These are phyloP conservation scores for Mycalesis mineus DNA, from an alignment of 2,888 invertebrate genomes.

Conservation along the genomic window DNA sequence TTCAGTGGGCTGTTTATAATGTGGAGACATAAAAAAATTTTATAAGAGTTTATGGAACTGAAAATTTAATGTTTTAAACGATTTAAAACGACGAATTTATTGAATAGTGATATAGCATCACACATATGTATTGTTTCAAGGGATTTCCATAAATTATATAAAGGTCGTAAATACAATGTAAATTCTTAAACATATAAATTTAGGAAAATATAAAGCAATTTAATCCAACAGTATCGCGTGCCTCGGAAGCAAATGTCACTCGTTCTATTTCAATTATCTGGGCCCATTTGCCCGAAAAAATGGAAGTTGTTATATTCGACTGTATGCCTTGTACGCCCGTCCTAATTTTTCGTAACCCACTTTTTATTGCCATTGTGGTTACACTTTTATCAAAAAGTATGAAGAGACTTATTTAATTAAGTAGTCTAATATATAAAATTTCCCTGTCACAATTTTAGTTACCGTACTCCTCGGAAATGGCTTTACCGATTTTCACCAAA, in stretches of 20 bases:
- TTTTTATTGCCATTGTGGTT: conserved; percentile 6
- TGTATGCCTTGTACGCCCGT: conserved; percentile 23
- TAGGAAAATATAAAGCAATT: conserved; percentile 21
- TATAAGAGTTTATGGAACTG: too few species aligned
- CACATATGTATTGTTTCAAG: not conserved
- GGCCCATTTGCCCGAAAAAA: conserved; percentile 41
- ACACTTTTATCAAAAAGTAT: not conserved
- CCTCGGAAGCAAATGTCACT: conserved; percentile 52
- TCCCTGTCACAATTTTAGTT: too few species aligned
- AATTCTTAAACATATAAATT: conserved; percentile 20
- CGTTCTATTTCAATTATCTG: conserved; percentile 56
- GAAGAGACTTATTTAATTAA: not conserved
- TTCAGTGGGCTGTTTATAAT: too few species aligned
- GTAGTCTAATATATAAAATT: too few species aligned
- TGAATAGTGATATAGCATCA: not conserved
- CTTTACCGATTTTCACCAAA: too few species aligned
- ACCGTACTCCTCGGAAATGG: too few species aligned
- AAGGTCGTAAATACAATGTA: conserved; percentile 2
- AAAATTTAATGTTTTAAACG: too few species aligned
- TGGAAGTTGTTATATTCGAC: conserved; percentile 35
- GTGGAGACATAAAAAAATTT: too few species aligned
- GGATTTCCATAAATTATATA: not conserved
- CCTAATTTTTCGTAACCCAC: conserved; percentile 17
- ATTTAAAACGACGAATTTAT: too few species aligned
- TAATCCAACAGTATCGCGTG: conserved; percentile 56